Conservation (phyloP, 2,797 vertebrate species). For the Knipowitschia caucasica region DNA sequence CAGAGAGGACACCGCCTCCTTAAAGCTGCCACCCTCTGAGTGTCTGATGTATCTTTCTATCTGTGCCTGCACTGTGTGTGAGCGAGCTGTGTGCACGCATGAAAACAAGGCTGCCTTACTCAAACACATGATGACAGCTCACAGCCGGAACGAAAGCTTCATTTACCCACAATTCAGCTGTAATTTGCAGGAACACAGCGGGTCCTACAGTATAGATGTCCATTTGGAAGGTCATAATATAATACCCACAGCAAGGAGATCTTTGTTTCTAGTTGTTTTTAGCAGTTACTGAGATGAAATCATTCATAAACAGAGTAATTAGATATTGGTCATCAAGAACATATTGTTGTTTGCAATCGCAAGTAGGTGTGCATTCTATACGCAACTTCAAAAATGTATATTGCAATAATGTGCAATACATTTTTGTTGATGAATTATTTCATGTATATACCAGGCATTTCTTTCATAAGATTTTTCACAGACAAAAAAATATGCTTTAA, state of each 20-base stretch:
- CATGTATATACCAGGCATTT: no score
- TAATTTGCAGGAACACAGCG: constrained; percentile 58
- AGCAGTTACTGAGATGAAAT: constrained; percentile 9
- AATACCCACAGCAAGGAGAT: constrained; percentile 16
- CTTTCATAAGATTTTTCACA: no score
- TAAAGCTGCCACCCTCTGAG: constrained; percentile 53
- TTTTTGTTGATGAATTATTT: no score
- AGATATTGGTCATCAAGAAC: no score
- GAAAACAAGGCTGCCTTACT: constrained; percentile 53
- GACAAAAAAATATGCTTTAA: no score
- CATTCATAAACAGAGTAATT: no score
- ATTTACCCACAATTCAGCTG: constrained; percentile 72
- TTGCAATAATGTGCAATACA: no score
- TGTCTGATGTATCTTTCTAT: constrained; percentile 56
- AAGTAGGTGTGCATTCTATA: no score
- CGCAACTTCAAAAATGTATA: no score
- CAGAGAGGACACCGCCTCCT: constrained; percentile 59
- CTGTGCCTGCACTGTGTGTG: constrained; percentile 26
- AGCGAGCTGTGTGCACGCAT: constrained; percentile 49
- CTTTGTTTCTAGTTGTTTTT: no score
- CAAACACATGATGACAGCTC: constrained; percentile 72
- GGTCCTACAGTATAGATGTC: constrained; percentile 49
- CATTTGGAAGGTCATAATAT: constrained; percentile 67
- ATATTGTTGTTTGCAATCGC: no score
- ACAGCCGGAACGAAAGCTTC: constrained; percentile 66